A percentile compares a stretch with the other conserved stretches of the same genome.
phyloP scores from a whole-genome alignment of 92 coral and sea anemone genomes.

The Ricordea florida region DNA sequence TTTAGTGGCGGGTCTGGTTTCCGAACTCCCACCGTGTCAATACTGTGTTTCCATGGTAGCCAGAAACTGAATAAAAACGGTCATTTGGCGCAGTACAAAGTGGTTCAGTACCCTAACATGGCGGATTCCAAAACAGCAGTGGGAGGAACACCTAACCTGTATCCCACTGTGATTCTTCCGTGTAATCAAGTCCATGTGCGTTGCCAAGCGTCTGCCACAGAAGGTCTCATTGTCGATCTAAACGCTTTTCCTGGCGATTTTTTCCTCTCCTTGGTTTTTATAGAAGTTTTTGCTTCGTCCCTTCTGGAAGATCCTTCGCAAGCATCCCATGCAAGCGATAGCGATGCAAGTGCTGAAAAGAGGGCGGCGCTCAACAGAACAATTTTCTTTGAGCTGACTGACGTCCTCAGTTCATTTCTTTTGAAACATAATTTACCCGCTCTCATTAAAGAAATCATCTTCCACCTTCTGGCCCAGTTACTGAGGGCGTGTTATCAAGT shows the following conservation, averaged over 20 bases:
- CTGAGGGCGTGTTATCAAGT: constrained; percentile 58
- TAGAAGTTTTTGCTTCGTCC: constrained; percentile 67
- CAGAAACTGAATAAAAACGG: constrained; percentile 82
- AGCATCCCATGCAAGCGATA: background rate
- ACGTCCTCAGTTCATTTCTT: constrained; percentile 53
- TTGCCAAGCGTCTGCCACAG: constrained; percentile 44
- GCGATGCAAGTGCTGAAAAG: background rate
- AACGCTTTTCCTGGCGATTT: constrained; percentile 72
- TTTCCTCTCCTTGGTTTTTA: constrained; percentile 70
- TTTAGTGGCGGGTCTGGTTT: constrained; percentile 13
- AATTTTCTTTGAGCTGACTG: constrained; percentile 46
- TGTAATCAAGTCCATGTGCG: constrained; percentile 78
- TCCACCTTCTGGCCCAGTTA: constrained; percentile 86
- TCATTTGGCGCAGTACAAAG: constrained; percentile 80
- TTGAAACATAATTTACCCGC: constrained; percentile 67
- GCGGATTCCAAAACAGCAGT: constrained; percentile 17
- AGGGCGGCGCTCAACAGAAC: constrained; percentile 8
- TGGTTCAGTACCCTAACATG: constrained; percentile 60
- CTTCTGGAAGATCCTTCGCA: constrained; percentile 7
- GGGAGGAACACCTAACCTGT: constrained; percentile 23
- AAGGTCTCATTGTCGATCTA: constrained; percentile 73
- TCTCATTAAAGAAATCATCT: constrained; percentile 69
- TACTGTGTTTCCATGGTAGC: constrained; percentile 88
- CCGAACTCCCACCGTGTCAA: constrained; percentile 51
- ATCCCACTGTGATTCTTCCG: constrained; percentile 79